Percentiles rank a stretch among this genome's conserved stretches.
These are phyloP conservation scores for Aldabrachelys gigantea DNA, from an alignment of 2,113 vertebrate genomes.

Conservation along the genomic window DNA sequence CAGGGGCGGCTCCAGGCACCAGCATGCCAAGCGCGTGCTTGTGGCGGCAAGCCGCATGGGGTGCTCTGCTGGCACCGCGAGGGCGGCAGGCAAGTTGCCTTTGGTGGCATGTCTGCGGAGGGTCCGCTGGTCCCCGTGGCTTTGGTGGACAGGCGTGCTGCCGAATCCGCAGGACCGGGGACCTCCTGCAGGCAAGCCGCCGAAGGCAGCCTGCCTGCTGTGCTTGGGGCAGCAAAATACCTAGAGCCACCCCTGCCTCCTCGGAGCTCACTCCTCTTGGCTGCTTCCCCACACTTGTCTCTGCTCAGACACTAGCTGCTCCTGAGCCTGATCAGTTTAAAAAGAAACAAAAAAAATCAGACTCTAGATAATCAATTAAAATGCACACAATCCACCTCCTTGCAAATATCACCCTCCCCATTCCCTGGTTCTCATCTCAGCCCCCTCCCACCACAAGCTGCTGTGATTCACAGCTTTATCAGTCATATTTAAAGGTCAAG, in stretches of 20 bases:
- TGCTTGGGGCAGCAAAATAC: too few species aligned
- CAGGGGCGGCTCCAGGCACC: not conserved
- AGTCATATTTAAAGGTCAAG: slow-evolving; percentile 56
- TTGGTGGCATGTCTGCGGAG: too few species aligned
- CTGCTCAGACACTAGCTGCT: not conserved
- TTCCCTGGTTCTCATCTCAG: slow-evolving; percentile 8
- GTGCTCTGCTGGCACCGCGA: too few species aligned
- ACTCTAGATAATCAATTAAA: not conserved
- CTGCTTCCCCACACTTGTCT: not conserved
- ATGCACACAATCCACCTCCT: not conserved
- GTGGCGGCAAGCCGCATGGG: too few species aligned
- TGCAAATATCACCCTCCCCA: not conserved
- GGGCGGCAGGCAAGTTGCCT: too few species aligned
- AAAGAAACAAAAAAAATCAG: not conserved
- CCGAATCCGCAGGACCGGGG: too few species aligned
- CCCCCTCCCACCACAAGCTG: not conserved
- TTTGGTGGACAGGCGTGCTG: too few species aligned
- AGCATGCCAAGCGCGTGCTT: too few species aligned
- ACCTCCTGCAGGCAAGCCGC: too few species aligned
- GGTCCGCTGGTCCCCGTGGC: too few species aligned
- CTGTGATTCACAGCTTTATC: slow-evolving; percentile 55
- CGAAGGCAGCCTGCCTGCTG: too few species aligned
- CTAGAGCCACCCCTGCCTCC: too few species aligned
- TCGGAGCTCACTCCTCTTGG: not conserved
- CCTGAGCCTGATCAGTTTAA: not conserved